phyloP scores from a whole-genome alignment of 2,113 vertebrate genomes.

The Lepus americanus region DNA sequence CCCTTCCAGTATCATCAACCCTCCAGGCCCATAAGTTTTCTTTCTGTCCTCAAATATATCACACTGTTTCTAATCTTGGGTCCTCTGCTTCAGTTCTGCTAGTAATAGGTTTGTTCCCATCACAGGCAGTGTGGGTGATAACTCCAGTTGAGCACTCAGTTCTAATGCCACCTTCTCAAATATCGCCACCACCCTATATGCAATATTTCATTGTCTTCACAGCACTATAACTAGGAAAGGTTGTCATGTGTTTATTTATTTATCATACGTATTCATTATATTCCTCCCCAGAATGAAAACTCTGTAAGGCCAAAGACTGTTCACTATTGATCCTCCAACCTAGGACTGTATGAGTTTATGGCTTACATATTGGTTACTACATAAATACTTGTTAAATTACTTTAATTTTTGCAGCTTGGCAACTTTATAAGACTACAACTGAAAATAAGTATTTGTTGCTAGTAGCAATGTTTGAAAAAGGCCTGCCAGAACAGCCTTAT shows the following conservation, averaged over 20 bases:
- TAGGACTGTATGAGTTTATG: neutral
- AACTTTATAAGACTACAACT: neutral
- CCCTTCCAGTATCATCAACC: neutral
- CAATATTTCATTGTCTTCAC: neutral
- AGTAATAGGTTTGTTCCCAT: neutral
- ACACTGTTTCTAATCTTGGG: neutral
- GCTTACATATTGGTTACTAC: neutral
- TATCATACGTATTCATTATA: neutral
- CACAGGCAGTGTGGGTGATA: neutral
- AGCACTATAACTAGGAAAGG: neutral
- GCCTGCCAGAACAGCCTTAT: neutral
- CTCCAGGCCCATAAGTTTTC: neutral
- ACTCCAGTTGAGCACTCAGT: neutral
- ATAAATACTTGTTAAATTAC: neutral
- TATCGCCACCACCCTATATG: neutral
- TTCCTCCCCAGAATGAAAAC: neutral
- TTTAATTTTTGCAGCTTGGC: neutral
- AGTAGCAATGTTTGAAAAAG: constrained; percentile 41
- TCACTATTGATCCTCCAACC: neutral
- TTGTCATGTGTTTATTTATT: neutral
- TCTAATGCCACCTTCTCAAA: neutral
- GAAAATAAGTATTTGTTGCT: constrained; percentile 9
- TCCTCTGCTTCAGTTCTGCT: neutral
- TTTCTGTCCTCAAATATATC: neutral
- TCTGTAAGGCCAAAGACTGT: neutral